Conservation (phyloP, 1,140 invertebrate genomes). For the Eubasilissa regina region DNA sequence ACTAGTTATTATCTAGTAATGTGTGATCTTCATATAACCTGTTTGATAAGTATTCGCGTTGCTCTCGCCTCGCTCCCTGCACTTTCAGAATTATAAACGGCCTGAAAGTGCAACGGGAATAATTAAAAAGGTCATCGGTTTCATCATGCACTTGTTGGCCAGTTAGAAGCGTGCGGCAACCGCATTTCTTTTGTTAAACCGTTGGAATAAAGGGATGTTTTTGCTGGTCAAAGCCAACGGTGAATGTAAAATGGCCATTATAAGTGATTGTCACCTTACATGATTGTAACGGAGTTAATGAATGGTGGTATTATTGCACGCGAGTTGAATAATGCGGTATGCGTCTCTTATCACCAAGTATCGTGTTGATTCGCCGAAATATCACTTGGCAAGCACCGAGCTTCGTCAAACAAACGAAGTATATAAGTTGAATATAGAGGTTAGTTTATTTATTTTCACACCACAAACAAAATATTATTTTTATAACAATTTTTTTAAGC, state of each 20-base stretch:
- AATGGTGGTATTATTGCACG: neutral
- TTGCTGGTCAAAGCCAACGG: neutral
- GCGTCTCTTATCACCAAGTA: too few relatives aligned
- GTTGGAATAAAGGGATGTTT: slow-evolving; percentile 1
- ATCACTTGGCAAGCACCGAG: too few relatives aligned
- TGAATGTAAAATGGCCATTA: neutral
- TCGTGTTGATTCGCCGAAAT: too few relatives aligned
- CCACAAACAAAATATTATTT: too few relatives aligned
- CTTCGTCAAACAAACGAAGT: too few relatives aligned
- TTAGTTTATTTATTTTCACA: too few relatives aligned
- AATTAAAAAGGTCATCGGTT: slow-evolving; percentile 39
- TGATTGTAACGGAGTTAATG: neutral
- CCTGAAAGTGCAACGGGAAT: slow-evolving; percentile 38
- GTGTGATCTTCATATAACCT: neutral
- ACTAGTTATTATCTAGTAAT: neutral
- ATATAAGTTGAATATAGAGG: too few relatives aligned
- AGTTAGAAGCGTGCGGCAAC: neutral
- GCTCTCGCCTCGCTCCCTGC: neutral
- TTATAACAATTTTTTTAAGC: too few relatives aligned
- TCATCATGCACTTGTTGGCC: neutral
- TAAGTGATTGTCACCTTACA: neutral
- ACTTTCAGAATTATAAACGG: slow-evolving; percentile 4
- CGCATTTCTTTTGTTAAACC: slow-evolving; percentile 1
- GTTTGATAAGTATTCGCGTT: neutral
- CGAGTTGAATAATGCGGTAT: too few relatives aligned